Base-by-base conservation (phyloP, 1,140 invertebrate species). In the Penaeus vannamei region DNA sequence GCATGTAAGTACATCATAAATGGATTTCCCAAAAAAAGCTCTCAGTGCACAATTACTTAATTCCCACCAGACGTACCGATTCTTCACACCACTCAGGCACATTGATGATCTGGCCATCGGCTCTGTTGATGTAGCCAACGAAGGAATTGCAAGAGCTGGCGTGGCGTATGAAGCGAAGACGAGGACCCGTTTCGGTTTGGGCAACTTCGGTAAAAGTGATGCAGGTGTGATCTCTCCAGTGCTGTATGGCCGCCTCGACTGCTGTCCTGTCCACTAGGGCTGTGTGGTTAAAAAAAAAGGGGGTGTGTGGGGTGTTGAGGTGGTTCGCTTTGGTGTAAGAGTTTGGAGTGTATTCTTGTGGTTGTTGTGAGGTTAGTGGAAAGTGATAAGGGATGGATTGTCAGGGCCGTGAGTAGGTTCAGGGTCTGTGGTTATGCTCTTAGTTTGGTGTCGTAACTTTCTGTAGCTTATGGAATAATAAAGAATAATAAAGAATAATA, bases 141-240 rank as follows among this genome's bases (percentile, higher is more conserved):
- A 91, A 91, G 5, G 92, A 93, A 92, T 92, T 92, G 87, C 93
- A 93, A 64, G 17, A 23, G 8, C 36, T 8, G 2, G 69, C 62
- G 46, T 85, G 82, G 42, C 61, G 42, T 60, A 59, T 8, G 26
- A 90, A 89, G 5, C 26, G 46, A 2, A 90, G 10, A 26, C 79
- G 89, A 29, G 85, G 66, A 1, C 36, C 29, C 19, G 14, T 23
- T 29, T 61, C 60, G 69, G 64, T 59, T n/a, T 19, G 10, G 26
- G 10, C 20, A 3, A 60, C 85, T 19, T 26, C n/a, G 29, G 26
- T 23, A 42, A 87, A 87, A 4, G 66, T 61, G 7, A 87, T 53
- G 72, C 85, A 87, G 3, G 85, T 87, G 46, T 87, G 32, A 17
- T 87, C 85, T 17, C n/a, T 61, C 85, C 85, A 87, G 17, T 77